These are phyloP conservation scores for Sitobion miscanthi DNA, from an alignment of 1,140 invertebrate species.

Conservation along the genomic window DNA sequence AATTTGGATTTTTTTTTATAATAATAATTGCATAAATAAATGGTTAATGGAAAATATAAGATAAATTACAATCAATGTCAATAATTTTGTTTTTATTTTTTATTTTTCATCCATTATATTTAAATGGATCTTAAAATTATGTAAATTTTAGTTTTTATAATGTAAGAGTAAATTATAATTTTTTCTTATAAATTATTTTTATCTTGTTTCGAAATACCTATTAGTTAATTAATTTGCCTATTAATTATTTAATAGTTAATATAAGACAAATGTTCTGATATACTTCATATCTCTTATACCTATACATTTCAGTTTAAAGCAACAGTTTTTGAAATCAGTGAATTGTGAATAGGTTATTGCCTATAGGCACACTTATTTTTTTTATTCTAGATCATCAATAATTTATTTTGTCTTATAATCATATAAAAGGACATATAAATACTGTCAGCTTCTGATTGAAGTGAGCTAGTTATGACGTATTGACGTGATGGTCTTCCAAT, in stretches of 20 bases:
- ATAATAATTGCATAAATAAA: background rate
- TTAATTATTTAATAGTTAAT: background rate
- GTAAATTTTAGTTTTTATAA: background rate
- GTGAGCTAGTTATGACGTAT: background rate
- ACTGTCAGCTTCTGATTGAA: background rate
- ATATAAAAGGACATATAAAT: background rate
- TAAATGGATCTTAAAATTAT: background rate
- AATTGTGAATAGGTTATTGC: background rate
- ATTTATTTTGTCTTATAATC: background rate
- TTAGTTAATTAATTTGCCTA: background rate
- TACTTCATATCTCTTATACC: background rate
- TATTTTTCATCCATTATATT: background rate
- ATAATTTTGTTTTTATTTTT: background rate
- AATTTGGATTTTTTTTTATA: background rate
- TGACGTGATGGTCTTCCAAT: background rate
- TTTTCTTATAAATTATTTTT: background rate
- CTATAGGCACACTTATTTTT: background rate
- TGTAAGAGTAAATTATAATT: background rate
- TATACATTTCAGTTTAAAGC: background rate
- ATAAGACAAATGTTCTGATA: background rate
- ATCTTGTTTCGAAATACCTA: background rate
- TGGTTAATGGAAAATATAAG: too few relatives aligned
- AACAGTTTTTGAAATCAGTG: background rate
- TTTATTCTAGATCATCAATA: background rate
- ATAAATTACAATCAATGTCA: background rate